These are phyloP conservation scores for Phylloscopus trochilus DNA, from an alignment of 2,113 vertebrate genomes.

Conservation along the genomic window DNA sequence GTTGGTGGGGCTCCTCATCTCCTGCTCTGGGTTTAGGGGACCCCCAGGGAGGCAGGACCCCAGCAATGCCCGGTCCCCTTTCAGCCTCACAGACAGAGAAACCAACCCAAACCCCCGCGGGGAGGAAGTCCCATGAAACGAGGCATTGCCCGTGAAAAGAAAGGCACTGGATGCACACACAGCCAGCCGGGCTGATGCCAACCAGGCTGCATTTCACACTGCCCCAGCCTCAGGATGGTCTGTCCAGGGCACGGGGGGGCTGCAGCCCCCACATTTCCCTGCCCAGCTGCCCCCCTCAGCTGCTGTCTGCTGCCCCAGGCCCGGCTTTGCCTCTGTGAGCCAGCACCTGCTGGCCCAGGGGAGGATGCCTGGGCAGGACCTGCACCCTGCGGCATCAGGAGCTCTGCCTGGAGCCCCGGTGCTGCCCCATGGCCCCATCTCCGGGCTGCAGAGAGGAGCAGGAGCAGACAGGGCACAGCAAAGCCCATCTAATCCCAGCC, in stretches of 20 bases:
- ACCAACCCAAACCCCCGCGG: neutral
- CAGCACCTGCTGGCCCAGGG: fast-evolving
- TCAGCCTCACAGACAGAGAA: neutral
- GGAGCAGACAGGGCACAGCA: neutral
- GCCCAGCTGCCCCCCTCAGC: neutral
- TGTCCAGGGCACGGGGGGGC: fast-evolving
- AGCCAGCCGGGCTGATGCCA: neutral
- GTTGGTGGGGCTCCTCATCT: fast-evolving
- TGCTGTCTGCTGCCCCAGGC: neutral
- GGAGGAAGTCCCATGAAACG: neutral
- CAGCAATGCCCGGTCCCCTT: neutral
- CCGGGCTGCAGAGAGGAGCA: neutral
- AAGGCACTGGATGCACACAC: neutral
- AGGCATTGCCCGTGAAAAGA: fast-evolving
- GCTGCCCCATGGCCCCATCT: neutral
- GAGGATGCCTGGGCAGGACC: neutral
- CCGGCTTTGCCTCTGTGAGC: fast-evolving
- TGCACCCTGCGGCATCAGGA: neutral
- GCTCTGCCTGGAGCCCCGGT: neutral
- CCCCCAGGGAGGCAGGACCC: neutral
- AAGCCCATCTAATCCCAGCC: neutral
- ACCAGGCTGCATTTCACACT: neutral
- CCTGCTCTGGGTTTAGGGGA: neutral
- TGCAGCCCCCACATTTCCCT: neutral
- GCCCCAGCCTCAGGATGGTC: fast-evolving